phyloP scores from a whole-genome alignment of 2,797 vertebrate genomes.

The Falco berigora region DNA sequence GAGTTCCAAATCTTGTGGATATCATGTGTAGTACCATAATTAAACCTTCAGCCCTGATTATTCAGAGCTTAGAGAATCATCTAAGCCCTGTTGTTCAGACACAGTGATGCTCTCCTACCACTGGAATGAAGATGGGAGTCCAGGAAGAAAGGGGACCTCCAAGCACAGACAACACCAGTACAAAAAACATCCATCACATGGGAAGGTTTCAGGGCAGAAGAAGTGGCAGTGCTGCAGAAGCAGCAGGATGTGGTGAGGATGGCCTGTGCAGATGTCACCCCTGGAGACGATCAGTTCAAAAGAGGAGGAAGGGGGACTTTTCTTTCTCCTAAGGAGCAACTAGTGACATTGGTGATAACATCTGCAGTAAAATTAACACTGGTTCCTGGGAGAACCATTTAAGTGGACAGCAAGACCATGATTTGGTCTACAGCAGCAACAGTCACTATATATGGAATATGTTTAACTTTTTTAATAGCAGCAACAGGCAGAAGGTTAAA shows the following conservation, averaged over 20 bases:
- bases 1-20: conserved; percentile 26
- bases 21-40: conserved; percentile 41
- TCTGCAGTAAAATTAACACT: background rate
- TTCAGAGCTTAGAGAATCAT: background rate
- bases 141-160: background rate
- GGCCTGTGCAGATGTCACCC: rapidly evolving
- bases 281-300: background rate
- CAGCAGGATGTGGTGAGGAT: rapidly evolving
- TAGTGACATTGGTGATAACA: rapidly evolving
- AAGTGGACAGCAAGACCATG: background rate
- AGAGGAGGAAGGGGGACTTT: background rate
- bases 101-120: background rate
- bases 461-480: background rate
- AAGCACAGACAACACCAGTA: background rate
- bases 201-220: background rate
- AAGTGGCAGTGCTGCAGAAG: background rate
- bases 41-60: conserved; percentile 39
- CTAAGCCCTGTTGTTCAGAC: background rate
- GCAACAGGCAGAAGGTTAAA: background rate
- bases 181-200: background rate
- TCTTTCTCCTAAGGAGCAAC: background rate
- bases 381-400: background rate
- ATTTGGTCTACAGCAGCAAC: background rate
- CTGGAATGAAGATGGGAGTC: background rate
- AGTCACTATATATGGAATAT: background rate